Conservation (phyloP, 2,113 vertebrate genomes). For the Mixornis gularis region DNA sequence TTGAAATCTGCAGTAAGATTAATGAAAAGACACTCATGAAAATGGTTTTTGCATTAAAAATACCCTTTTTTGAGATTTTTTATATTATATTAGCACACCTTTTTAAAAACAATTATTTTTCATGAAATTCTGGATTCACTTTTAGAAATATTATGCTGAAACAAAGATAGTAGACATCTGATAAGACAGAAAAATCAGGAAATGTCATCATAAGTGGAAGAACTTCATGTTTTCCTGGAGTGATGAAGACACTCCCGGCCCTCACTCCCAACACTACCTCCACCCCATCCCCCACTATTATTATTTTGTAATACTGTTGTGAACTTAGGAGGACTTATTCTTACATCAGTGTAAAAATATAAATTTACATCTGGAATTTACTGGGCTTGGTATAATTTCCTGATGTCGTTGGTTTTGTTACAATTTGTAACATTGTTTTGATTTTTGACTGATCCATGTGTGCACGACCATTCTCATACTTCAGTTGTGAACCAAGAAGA, state of each 20-base stretch:
- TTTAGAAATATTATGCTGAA: neutral
- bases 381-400: neutral
- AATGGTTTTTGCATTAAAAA: neutral
- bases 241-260: neutral
- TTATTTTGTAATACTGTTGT: neutral
- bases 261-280: neutral
- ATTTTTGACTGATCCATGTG: neutral
- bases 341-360: neutral
- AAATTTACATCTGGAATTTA: neutral
- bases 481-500: neutral
- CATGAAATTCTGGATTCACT: neutral
- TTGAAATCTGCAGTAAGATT: neutral
- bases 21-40: neutral
- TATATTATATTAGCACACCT: neutral
- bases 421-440: neutral
- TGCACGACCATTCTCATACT: neutral
- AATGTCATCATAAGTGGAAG: neutral
- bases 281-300: neutral
- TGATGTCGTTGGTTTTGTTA: neutral
- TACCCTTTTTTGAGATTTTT: neutral
- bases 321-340: neutral
- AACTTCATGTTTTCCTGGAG: neutral
- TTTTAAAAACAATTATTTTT: neutral
- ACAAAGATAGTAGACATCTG: neutral
- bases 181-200: neutral